These are phyloP conservation scores for Dasysyrphus tricinctus DNA, from an alignment of 2,888 invertebrate species.

Conservation along the genomic window DNA sequence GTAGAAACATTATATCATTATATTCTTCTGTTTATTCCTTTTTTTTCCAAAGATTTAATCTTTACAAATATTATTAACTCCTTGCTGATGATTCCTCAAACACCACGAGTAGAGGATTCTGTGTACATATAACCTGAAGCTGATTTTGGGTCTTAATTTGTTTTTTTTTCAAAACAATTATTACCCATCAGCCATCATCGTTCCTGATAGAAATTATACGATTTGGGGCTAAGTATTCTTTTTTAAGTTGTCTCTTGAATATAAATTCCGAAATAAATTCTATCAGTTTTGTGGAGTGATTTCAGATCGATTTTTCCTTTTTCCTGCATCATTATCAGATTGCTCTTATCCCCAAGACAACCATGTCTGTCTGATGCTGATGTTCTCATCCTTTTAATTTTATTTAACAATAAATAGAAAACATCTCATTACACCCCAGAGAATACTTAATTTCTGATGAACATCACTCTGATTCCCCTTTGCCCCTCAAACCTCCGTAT, in stretches of 20 bases:
- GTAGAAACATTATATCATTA: too few species aligned
- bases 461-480: not conserved
- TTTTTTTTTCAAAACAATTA: not conserved
- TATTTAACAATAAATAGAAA: slow-evolving; percentile 11
- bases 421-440: slow-evolving; percentile 1
- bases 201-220: not conserved
- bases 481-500: not conserved
- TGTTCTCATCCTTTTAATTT: slow-evolving; percentile 9
- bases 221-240: not conserved
- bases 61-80: too few species aligned
- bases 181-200: not conserved
- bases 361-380: not conserved
- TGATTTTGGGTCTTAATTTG: not conserved
- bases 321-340: slow-evolving; percentile 3
- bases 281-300: not conserved
- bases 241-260: not conserved
- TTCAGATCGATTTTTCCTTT: slow-evolving; percentile 16
- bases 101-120: too few species aligned
- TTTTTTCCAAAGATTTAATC: too few species aligned
- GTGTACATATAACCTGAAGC: not conserved
- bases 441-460: slow-evolving; percentile 1
- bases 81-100: too few species aligned
- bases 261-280: slow-evolving; percentile 7
- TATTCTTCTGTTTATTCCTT: too few species aligned
- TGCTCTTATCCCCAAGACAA: slow-evolving; percentile 22